phyloP scores from a whole-genome alignment of 2,888 invertebrate species.

The Eucera pruinosa region DNA sequence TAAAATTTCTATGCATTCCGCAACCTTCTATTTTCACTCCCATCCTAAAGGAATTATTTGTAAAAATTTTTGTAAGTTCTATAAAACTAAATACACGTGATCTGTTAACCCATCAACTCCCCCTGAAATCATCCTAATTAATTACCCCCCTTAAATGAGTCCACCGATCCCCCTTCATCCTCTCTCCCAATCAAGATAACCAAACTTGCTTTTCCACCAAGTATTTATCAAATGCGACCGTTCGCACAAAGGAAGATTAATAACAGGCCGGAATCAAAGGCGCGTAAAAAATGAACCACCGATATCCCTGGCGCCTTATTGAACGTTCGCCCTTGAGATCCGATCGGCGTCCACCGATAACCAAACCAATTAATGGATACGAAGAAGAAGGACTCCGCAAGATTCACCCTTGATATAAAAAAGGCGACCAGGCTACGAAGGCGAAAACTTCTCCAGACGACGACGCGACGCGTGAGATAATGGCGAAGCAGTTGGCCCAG shows the following conservation, averaged over 20 bases:
- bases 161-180: not conserved
- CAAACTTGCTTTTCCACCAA: conserved; percentile 27
- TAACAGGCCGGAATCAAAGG: conserved; percentile 37
- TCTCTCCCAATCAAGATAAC: conserved; percentile 29
- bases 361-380: conserved; percentile 67
- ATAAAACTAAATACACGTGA: not conserved
- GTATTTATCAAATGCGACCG: conserved; percentile 46
- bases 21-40: no score
- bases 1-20: no score
- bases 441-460: conserved; percentile 39
- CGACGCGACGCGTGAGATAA: conserved; percentile 56
- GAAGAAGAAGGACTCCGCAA: conserved; percentile 36
- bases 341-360: conserved; percentile 63
- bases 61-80: not conserved
- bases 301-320: conserved; percentile 53
- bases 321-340: conserved; percentile 46
- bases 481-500: conserved; percentile 38
- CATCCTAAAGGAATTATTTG: not conserved
- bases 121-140: not conserved
- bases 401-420: conserved; percentile 64
- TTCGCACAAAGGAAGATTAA: conserved; percentile 50
- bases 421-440: not conserved
- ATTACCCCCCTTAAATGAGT: conserved; percentile 11
- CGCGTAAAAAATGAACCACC: conserved; percentile 45
- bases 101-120: not conserved